Percentiles rank a stretch among this genome's conserved stretches.
These are phyloP conservation scores for Ctenicera cuprea DNA, from an alignment of 2,888 invertebrate species.

Conservation along the genomic window DNA sequence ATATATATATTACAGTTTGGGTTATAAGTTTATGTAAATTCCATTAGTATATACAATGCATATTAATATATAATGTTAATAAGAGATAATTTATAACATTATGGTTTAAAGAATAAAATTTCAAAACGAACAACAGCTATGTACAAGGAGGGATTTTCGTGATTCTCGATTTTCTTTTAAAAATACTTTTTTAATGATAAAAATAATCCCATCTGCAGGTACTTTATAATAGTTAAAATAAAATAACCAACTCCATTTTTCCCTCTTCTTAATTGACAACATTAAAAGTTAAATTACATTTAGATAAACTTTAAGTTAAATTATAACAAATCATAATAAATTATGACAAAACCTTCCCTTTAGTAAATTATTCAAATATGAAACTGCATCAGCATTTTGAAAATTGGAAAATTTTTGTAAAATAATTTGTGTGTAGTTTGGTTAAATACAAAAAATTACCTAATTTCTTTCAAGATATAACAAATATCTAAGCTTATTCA, in stretches of 20 bases:
- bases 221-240: slow-evolving; percentile 51
- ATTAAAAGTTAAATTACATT: slow-evolving; percentile 45
- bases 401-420: too few relatives aligned
- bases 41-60: slow-evolving; percentile 46
- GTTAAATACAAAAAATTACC: too few relatives aligned
- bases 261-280: slow-evolving; percentile 58
- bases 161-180: slow-evolving; percentile 52
- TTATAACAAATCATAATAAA: slow-evolving; percentile 9
- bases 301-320: slow-evolving; percentile 20
- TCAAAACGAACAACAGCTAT: slow-evolving; percentile 68
- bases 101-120: slow-evolving; percentile 69
- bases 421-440: too few relatives aligned
- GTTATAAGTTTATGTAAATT: slow-evolving; percentile 42
- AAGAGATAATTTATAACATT: slow-evolving; percentile 46
- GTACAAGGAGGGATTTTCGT: slow-evolving; percentile 68
- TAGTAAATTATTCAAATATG: not conserved
- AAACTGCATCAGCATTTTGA: not conserved
- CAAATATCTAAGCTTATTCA: too few relatives aligned
- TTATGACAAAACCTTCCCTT: not conserved
- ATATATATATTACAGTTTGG: slow-evolving; percentile 40
- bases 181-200: slow-evolving; percentile 55
- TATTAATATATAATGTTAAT: slow-evolving; percentile 31
- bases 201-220: slow-evolving; percentile 59
- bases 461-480: too few relatives aligned
- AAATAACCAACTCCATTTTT: slow-evolving; percentile 32